Conservation (phyloP, 1,140 invertebrate genomes). For the Drosophila subobscura region DNA sequence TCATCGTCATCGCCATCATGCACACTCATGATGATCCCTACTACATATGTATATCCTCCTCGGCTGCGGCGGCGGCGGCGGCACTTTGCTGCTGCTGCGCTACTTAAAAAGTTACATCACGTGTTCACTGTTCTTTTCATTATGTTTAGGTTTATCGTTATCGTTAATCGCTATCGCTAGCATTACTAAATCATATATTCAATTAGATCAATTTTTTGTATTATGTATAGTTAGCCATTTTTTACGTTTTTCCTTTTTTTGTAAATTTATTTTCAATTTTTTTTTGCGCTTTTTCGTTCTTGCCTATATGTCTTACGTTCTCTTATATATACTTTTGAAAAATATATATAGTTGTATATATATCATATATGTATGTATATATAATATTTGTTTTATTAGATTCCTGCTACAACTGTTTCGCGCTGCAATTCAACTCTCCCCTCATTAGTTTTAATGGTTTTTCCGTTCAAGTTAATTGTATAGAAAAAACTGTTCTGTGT, state of each 20-base stretch:
- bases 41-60: constrained; percentile 23
- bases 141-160: constrained; percentile 40
- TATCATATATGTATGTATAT: constrained; percentile 55
- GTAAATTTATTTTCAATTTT: constrained; percentile 45
- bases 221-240: constrained; percentile 64
- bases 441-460: constrained; percentile 28
- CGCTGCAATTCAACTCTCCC: constrained; percentile 50
- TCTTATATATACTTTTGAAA: constrained; percentile 74
- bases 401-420: constrained; percentile 72
- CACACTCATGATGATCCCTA: constrained; percentile 18
- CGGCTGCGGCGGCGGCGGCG: constrained; percentile 48
- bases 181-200: constrained; percentile 58
- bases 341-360: constrained; percentile 54
- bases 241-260: constrained; percentile 60
- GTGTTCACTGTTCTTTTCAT: constrained; percentile 79
- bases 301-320: constrained; percentile 76
- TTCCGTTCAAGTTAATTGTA: constrained; percentile 52
- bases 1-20: constrained; percentile 56
- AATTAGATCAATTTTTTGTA: constrained; percentile 49
- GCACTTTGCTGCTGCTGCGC: constrained; percentile 29
- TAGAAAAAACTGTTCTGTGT: constrained; percentile 56
- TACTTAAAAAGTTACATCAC: constrained; percentile 82
- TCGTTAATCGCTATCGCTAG: constrained; percentile 54
- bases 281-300: constrained; percentile 38
- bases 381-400: constrained; percentile 54